Base-by-base conservation (phyloP, 2,888 invertebrate species). In the Phoenoteleia sp. region DNA sequence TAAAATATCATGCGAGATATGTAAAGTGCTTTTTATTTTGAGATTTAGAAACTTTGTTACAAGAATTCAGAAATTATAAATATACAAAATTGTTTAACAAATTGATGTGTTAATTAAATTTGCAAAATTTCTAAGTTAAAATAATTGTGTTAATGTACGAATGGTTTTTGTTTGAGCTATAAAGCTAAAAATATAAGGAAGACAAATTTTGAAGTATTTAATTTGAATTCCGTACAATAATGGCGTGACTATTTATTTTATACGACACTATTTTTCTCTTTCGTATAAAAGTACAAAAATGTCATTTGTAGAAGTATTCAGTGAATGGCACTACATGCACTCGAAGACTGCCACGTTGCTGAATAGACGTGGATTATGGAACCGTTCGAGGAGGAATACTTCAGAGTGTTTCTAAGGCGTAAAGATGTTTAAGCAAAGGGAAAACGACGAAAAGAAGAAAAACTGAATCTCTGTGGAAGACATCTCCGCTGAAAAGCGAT, bases 321-420 rank as follows among this genome's bases (percentile, higher is more conserved):
- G 23, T 39, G 69, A 71, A 72, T 56, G 39, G 64, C 64, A 54
- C 71, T 62, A 45, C 29, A 54, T 80, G 64, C 47, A 80, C 80
- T 72, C 58, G 72, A 72, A 62, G 71, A 79, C 71, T 71, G 79
- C 62, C 64, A 36, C 71, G 80, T 71, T 80, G 72, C 64, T 80
- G 80, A 72, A 80, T 72, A 66, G 72, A 66, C 47, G 72, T 64
- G 80, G 72, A 72, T 72, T 80, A 72, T 80, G 45, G 79, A 64
- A 64, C 45, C 56, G 71, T 79, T 79, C 79, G 71, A 79, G 52
- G 62, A 80, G 69, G 58, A 71, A 64, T 72, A 64, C 72, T 80
- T 80, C 47, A 80, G 64, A 74, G 66, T 74, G 72, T 81, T 81
- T 81, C 75, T 60, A 69, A 81, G 69, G 67, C 69, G 62, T 36